Percentiles rank a stretch among this genome's conserved stretches.
These are phyloP conservation scores for Pogonognathellus flavescens DNA, from an alignment of 1,140 invertebrate species.

Conservation along the genomic window DNA sequence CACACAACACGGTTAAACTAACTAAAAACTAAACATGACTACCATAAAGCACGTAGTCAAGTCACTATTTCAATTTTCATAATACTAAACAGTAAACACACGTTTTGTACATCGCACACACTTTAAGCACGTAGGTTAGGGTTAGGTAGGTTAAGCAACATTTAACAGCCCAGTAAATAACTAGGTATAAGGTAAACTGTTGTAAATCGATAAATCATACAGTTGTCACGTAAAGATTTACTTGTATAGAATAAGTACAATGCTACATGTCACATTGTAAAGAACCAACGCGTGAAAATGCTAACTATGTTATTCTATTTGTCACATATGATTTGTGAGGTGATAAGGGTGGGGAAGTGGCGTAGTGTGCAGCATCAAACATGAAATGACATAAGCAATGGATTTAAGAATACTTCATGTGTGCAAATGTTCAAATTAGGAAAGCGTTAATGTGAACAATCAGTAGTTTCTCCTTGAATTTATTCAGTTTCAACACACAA, in stretches of 20 bases:
- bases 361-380: not conserved
- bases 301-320: constrained; percentile 5
- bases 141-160: too few relatives aligned
- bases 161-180: not conserved
- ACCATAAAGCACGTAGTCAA: too few relatives aligned
- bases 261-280: not conserved
- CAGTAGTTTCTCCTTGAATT: constrained; percentile 24
- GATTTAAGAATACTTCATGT: constrained; percentile 14
- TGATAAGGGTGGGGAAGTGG: not conserved
- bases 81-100: too few relatives aligned
- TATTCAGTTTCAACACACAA: constrained; percentile 18
- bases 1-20: too few relatives aligned
- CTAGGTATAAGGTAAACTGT: not conserved
- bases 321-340: constrained; percentile 45
- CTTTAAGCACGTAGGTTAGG: too few relatives aligned
- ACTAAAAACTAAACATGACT: too few relatives aligned
- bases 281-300: not conserved
- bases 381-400: constrained; percentile 31
- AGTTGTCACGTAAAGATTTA: constrained; percentile 34
- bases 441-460: constrained; percentile 37
- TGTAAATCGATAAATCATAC: constrained; percentile 6
- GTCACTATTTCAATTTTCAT: too few relatives aligned
- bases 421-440: constrained; percentile 48
- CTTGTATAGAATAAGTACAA: too few relatives aligned
- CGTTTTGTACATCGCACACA: too few relatives aligned